phyloP scores from a whole-genome alignment of 1,140 invertebrate species.

The Zaprionus tsacasi region DNA sequence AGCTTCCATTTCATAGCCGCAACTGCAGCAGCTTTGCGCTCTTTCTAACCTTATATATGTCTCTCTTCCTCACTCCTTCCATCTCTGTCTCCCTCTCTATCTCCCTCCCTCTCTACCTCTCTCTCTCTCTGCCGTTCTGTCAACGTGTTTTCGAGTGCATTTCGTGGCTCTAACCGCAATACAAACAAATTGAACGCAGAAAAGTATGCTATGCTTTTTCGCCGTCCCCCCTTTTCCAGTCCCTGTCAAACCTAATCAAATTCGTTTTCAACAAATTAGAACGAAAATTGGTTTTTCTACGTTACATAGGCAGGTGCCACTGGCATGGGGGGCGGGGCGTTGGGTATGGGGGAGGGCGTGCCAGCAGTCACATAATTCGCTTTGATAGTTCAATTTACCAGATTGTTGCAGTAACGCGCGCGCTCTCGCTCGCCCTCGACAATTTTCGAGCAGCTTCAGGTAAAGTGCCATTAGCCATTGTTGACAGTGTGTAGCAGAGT shows the following conservation, averaged over 20 bases:
- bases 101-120: background rate
- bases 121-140: background rate
- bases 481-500: background rate
- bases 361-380: constrained; percentile 21
- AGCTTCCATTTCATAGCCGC: constrained; percentile 59
- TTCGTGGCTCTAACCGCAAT: constrained; percentile 57
- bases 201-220: constrained; percentile 57
- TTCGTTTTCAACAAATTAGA: constrained; percentile 50
- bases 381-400: constrained; percentile 28
- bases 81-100: background rate
- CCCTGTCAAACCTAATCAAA: constrained; percentile 40
- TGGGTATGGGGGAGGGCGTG: background rate
- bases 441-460: constrained; percentile 16
- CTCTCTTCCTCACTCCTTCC: background rate
- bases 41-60: background rate
- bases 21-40: background rate
- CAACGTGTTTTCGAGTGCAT: constrained; percentile 38
- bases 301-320: constrained; percentile 14
- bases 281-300: constrained; percentile 49
- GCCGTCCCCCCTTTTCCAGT: constrained; percentile 16
- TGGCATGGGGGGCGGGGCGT: background rate
- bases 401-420: constrained; percentile 27
- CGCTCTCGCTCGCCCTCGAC: background rate
- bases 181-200: constrained; percentile 45
- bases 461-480: constrained; percentile 10